These are phyloP conservation scores for Mythimna vitellina DNA, from an alignment of 2,888 invertebrate genomes.

Conservation along the genomic window DNA sequence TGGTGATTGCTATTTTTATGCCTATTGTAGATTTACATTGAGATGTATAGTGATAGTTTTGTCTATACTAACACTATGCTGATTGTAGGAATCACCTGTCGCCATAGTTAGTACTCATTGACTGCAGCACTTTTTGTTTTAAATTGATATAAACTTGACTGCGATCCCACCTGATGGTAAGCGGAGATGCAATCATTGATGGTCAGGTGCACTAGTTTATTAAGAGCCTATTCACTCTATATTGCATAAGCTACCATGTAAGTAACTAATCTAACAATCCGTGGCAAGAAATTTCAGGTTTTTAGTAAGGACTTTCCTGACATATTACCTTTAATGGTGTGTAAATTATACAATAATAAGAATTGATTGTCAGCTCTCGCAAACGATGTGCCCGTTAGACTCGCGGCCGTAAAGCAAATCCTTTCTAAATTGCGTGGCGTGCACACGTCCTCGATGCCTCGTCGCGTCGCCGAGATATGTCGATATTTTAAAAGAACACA, in stretches of 20 bases:
- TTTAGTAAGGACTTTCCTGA: not conserved
- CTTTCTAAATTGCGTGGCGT: conserved; percentile 85
- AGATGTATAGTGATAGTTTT: not conserved
- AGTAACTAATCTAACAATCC: not conserved
- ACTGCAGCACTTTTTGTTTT: no score
- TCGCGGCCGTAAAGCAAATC: conserved; percentile 84
- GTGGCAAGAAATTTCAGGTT: not conserved
- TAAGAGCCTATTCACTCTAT: no score
- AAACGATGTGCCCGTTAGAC: conserved; percentile 64
- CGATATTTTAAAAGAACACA: conserved; percentile 89
- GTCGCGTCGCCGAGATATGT: conserved; percentile 65
- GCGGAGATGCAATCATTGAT: no score
- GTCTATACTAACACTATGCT: not conserved
- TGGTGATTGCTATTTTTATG: not conserved
- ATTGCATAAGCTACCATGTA: not conserved
- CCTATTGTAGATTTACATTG: not conserved
- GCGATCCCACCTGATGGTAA: no score
- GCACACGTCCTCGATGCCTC: conserved; percentile 72
- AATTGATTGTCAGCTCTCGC: conserved; percentile 50
- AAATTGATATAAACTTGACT: no score
- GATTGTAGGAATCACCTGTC: not conserved
- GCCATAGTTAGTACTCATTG: not conserved
- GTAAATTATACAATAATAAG: conserved; percentile 53
- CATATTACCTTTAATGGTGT: conserved; percentile 28
- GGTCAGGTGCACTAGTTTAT: no score